Percentiles rank a stretch among this genome's conserved stretches.
These are phyloP conservation scores for Phaethornis superciliosus DNA, from an alignment of 2,113 vertebrate species.

Conservation along the genomic window DNA sequence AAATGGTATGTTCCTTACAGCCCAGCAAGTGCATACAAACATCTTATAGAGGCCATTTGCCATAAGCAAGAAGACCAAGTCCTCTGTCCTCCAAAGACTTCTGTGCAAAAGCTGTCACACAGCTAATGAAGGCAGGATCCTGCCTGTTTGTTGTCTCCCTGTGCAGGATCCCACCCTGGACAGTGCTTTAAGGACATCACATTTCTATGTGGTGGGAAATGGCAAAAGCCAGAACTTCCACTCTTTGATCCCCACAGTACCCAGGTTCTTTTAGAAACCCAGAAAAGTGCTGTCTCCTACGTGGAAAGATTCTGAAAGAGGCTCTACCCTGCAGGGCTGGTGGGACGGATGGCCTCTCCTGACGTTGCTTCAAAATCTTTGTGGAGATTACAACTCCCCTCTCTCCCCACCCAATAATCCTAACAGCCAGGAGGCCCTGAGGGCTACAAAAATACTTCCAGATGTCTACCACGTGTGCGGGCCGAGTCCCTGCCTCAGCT, in stretches of 20 bases:
- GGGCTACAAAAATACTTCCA: background rate
- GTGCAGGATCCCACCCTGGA: background rate
- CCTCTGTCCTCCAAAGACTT: background rate
- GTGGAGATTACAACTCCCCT: background rate
- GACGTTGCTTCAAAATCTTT: background rate
- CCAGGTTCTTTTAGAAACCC: background rate
- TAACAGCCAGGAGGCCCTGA: background rate
- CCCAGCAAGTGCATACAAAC: fast-evolving
- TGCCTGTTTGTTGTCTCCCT: background rate
- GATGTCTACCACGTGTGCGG: background rate
- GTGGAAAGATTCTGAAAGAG: background rate
- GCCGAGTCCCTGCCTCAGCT: background rate
- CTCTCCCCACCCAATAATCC: background rate
- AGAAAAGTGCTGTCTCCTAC: background rate
- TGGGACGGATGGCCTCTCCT: background rate
- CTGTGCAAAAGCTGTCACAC: background rate
- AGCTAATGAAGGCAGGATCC: background rate
- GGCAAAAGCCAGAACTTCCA: background rate
- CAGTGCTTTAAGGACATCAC: background rate
- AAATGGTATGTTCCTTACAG: background rate
- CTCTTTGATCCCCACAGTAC: background rate
- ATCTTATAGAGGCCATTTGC: background rate
- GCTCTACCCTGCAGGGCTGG: fast-evolving
- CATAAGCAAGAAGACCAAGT: background rate
- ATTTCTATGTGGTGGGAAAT: background rate